These are phyloP conservation scores for Catocala sponsa DNA, from an alignment of 2,888 invertebrate genomes.

Conservation along the genomic window DNA sequence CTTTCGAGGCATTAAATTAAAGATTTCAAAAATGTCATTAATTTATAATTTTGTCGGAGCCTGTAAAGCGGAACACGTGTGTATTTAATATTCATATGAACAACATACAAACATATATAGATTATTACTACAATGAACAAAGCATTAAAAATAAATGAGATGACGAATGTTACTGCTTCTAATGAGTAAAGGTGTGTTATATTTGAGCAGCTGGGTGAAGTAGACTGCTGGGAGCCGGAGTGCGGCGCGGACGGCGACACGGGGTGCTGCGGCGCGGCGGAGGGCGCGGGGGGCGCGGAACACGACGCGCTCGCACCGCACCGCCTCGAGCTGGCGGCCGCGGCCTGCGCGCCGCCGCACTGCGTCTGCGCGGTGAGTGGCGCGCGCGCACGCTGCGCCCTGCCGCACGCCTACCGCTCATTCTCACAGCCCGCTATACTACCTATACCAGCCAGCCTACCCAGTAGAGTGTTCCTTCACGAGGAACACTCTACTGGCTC, in stretches of 20 bases:
- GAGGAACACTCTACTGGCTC: too few species aligned
- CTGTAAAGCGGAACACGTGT: too few species aligned
- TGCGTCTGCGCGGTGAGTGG: constrained; percentile 86
- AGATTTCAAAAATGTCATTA: too few species aligned
- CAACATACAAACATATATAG: too few species aligned
- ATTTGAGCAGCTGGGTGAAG: constrained; percentile 92
- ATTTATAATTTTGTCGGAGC: too few species aligned
- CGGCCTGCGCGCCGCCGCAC: constrained; percentile 92
- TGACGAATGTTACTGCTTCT: background rate
- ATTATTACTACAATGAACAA: too few species aligned
- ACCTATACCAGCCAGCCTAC: too few species aligned
- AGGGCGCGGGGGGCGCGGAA: constrained; percentile 78
- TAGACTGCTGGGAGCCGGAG: constrained; percentile 96
- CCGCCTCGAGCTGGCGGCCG: constrained; percentile 89
- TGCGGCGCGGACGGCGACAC: constrained; percentile 91
- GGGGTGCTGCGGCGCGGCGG: constrained; percentile 90
- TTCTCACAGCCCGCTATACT: background rate
- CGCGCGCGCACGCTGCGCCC: constrained; percentile 13
- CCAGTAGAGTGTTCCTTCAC: too few species aligned
- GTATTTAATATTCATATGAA: too few species aligned
- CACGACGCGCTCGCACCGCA: constrained; percentile 88
- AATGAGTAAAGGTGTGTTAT: constrained; percentile 30
- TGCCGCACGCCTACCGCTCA: background rate
- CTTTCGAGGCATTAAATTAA: too few species aligned
- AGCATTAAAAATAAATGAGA: too few species aligned